Evolutionary conservation across 2,113 vertebrate genomes (phyloP), one percentile per base, ranked within the genome.

Genomic region (Cathartes aura): DNA sequence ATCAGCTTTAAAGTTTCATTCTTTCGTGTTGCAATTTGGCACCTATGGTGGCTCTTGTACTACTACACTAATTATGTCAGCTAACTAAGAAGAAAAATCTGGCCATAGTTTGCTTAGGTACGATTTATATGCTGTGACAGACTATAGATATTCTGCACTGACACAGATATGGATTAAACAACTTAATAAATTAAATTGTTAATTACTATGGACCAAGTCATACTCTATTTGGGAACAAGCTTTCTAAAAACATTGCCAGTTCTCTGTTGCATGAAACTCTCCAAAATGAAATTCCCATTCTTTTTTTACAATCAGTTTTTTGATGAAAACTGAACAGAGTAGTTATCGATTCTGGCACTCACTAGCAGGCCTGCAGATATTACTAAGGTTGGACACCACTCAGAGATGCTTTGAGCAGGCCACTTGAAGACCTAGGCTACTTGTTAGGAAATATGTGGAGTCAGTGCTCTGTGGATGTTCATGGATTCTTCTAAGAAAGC

Each of bases 401-500:
- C 22, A 71, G 45, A 63, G 50, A 30, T 50, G 40, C 15, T 88
- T 42, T 66, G 26, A 85, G 50, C 36, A 76, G 40, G 71, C 17
- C 34, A 34, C 34, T 12, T 70, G 38, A 81, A 92, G 66, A 87
- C n/a, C 40, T 18, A 59, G n/a, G 24, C 48, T 86, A 26, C 42
- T 75, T 53, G 11, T 60, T 52, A 63, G 55, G 27, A 21, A 90
- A 63, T 27, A 64, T 2, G 8, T 11, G 21, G 36, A 56, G 15
- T 42, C 82, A 80, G 62, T 0, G 0, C 27, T 52, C 38, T 1
- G 0, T 23, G 30, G 21, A 62, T 12, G 13, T 58, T 70, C n/a
- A 29, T 4, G 15, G 8, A 73, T 68, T 70, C 19, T 3, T 86
- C 48, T 62, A 62, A 70, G 52, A 73, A 92, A 78, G 15, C 29